These are phyloP conservation scores for Callyntrura guangdongensis DNA, from an alignment of 2,888 invertebrate genomes.

Conservation along the genomic window DNA sequence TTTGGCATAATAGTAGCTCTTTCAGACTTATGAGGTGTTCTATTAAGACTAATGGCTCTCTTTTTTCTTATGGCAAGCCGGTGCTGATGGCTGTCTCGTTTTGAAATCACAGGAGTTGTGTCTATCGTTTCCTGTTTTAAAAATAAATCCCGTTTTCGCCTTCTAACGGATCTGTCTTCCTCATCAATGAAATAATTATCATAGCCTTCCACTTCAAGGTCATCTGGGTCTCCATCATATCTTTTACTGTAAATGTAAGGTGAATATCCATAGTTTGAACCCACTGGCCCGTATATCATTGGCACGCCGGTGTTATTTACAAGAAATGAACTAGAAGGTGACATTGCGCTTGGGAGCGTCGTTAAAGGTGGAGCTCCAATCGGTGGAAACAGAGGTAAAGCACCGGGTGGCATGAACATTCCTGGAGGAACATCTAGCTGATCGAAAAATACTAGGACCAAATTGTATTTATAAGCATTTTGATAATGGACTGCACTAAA, in stretches of 20 bases:
- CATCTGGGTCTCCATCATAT: slow-evolving; percentile 28
- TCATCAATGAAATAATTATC: slow-evolving; percentile 25
- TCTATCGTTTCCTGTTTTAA: neutral
- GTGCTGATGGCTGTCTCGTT: neutral
- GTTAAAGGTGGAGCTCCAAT: neutral
- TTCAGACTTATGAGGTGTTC: slow-evolving; percentile 73
- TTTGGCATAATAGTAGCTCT: slow-evolving; percentile 74
- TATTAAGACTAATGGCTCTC: slow-evolving; percentile 50
- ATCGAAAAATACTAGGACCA: slow-evolving; percentile 79
- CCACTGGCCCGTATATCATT: neutral
- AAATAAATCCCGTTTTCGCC: neutral
- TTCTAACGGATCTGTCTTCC: neutral
- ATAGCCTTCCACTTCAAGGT: slow-evolving; percentile 21
- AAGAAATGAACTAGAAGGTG: neutral
- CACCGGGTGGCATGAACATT: slow-evolving; percentile 7
- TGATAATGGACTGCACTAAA: too few relatives aligned
- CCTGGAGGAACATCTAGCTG: slow-evolving; percentile 72
- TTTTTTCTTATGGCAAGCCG: neutral
- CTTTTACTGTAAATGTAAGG: neutral
- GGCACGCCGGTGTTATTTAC: slow-evolving; percentile 7
- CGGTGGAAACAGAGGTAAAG: neutral
- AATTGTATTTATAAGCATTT: too few relatives aligned
- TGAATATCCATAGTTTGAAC: neutral
- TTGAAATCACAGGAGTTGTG: neutral
- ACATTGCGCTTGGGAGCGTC: neutral